phyloP scores from a whole-genome alignment of 2,113 vertebrate genomes.

The Saccopteryx leptura region DNA sequence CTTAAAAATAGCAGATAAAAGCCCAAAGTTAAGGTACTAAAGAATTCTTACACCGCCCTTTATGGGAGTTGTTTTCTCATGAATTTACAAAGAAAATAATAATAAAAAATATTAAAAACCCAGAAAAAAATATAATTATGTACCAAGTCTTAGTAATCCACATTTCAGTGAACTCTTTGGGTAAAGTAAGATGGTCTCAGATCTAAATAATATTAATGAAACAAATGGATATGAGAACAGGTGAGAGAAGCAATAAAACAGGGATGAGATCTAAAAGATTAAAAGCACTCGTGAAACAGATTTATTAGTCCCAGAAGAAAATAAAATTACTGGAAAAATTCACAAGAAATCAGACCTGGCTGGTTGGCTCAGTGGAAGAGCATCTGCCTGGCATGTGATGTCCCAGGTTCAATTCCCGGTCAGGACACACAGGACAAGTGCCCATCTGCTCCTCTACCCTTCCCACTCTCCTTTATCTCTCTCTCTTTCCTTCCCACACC shows the following conservation, averaged over 20 bases:
- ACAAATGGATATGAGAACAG: neutral
- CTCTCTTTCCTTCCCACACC: too few species aligned
- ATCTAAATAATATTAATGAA: neutral
- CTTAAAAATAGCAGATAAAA: conserved; percentile 76
- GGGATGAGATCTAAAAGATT: neutral
- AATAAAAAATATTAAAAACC: neutral
- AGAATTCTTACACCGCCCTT: conserved; percentile 35
- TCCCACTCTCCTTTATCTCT: too few species aligned
- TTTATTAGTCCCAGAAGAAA: neutral
- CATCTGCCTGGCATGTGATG: too few species aligned
- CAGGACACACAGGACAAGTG: too few species aligned
- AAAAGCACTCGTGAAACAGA: neutral
- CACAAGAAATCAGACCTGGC: neutral
- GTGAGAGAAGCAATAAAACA: neutral
- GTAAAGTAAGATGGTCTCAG: neutral
- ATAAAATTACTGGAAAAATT: neutral
- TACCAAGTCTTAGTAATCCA: neutral
- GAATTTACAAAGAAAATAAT: neutral
- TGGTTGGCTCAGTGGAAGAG: too few species aligned
- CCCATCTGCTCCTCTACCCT: too few species aligned
- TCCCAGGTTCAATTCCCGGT: too few species aligned
- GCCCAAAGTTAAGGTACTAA: conserved; percentile 57
- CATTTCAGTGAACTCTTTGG: neutral
- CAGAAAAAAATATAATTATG: neutral
- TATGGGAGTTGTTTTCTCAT: neutral